These are phyloP conservation scores for Rhinogobius similis DNA, from an alignment of 2,113 vertebrate genomes.

Conservation along the genomic window DNA sequence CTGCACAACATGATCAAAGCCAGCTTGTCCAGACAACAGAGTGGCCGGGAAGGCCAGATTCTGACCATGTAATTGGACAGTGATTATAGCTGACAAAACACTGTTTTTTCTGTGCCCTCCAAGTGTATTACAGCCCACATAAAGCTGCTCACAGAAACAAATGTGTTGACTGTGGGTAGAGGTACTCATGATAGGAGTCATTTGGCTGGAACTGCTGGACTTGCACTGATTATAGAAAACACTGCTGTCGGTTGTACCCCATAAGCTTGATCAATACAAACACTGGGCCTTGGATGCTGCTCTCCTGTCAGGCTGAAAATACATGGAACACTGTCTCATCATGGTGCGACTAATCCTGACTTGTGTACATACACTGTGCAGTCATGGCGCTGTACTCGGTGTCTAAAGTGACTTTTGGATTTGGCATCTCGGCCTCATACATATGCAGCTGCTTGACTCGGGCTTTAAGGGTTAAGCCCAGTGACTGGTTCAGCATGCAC, in stretches of 20 bases:
- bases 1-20: slow-evolving; percentile 77
- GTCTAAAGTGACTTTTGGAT: slow-evolving; percentile 1
- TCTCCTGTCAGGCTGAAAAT: slow-evolving; percentile 46
- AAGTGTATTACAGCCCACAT: slow-evolving; percentile 34
- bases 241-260: slow-evolving; percentile 8
- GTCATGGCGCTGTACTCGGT: not conserved
- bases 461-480: slow-evolving; percentile 7
- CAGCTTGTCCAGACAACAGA: slow-evolving; percentile 74
- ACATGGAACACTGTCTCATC: slow-evolving; percentile 37
- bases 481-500: slow-evolving; percentile 12
- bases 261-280: slow-evolving; percentile 48
- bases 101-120: slow-evolving; percentile 33
- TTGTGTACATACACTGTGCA: not conserved
- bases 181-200: not conserved
- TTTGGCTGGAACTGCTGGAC: not conserved
- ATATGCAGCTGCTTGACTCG: slow-evolving; percentile 15
- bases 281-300: slow-evolving; percentile 39
- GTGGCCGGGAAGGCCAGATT: slow-evolving; percentile 70
- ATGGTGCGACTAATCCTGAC: not conserved
- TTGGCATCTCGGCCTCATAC: not conserved
- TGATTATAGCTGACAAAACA: slow-evolving; percentile 81
- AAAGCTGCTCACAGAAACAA: slow-evolving; percentile 46
- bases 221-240: not conserved
- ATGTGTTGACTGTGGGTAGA: not conserved
- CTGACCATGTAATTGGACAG: slow-evolving; percentile 80